Evolutionary conservation across 2,888 invertebrate species (phyloP), one percentile per base, ranked within the genome.

Genomic region (Xylota sylvarum): DNA sequence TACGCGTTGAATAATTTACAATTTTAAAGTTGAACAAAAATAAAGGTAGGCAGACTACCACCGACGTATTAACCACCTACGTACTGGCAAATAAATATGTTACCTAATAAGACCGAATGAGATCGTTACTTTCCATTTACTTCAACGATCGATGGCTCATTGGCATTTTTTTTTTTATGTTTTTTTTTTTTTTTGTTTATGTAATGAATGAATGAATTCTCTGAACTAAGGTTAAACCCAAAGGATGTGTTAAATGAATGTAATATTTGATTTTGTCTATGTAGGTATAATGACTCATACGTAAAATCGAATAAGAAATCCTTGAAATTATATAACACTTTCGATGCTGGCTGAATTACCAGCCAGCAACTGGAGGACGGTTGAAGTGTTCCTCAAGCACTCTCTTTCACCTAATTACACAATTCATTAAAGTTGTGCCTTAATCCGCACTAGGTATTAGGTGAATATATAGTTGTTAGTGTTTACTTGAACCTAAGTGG

Each of bases 11-110:
- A 73, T 73, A 62, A 62, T 50, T 73, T 73, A 62, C 73, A 62
- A 72, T 62, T 62, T 30, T 19, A 60, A 72, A 72, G 32, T 56
- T 52, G 56, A 52, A 40, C 43, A 35, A 27, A 55, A 40, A 12
- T 48, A 30, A 43, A 69, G 69, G 80, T 80, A 70, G 79, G 80
- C 60, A 50, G 64, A 32, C 62, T 64, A 64, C 67, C 84, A 74
- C 84, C 84, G 69, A 84, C 83, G 80, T 80, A 23, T 84, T 19
- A 58, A 69, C 84, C 84, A 32, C 84, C 84, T 80, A 84, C 84
- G 35, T 69, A 62, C 70, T 62, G 50, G 67, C 55, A 50, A 83
- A 76, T 69, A 62, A 48, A 60, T 48, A 32, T 46, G 72, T 84
- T 84, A 70, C 84, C 84, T 84, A 80, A 84, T 84, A 84, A 80